Base-by-base conservation (phyloP, 2,797 vertebrate genomes). In the Melanotaenia parkinsoni region DNA sequence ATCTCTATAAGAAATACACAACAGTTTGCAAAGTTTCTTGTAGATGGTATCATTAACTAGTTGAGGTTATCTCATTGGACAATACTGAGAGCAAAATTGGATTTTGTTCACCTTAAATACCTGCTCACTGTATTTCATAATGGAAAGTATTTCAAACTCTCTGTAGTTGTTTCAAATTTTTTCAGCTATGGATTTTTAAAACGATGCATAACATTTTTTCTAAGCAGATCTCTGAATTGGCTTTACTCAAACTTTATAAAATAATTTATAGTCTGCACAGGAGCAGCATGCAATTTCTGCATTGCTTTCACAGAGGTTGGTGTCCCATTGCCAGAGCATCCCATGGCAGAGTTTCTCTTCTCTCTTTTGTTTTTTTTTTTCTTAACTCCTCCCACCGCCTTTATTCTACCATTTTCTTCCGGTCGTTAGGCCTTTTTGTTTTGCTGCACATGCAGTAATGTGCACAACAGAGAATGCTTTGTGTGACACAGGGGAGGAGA, bases 391-490 rank as follows among this genome's bases (percentile, higher is more conserved):
- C 69, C 45, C 11, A 6, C 76, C 22, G 20, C 33, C 61, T 71
- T 79, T 62, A 65, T 84, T 85, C 85, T 82, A 85, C 86, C 84
- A 89, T 89, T 84, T 81, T 90, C 86, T 90, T 88, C 87, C 82
- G 80, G 86, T 88, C 80, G 82, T 87, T 91, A 81, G 89, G 76
- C 76, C 82, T 85, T 89, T 90, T 85, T 81, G 85, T 80, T 67
- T 80, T 63, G 51, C 81, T 73, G 74, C 86, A 82, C 86, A 87
- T 83, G 86, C 82, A 50, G 71, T 81, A 80, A 91, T 90, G 83
- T 89, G 68, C 70, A 82, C 81, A 86, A 93, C 91, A 93, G 92
- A 91, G 88, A 79, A 75, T 26, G 76, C 92, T 92, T 93, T 93
- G 91, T 94, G 80, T 45, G 70, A 45, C 37, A 63, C 45, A 66